Evolutionary conservation across 2,888 invertebrate species (phyloP).

Genomic region (Hylaea fasciaria): DNA sequence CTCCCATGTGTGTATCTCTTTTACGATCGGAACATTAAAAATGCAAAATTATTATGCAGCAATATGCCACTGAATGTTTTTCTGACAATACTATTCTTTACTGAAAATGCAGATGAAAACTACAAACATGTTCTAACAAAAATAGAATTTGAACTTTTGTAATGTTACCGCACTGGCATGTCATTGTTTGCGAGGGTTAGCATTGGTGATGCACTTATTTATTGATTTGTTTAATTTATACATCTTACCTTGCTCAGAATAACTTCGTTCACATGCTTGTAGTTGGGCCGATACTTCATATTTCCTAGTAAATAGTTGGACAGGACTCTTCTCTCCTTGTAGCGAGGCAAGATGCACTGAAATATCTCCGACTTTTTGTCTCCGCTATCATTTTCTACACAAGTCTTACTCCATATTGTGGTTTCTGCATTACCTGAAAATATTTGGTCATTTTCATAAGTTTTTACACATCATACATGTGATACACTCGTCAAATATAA

Average conservation of each 20-base stretch:
- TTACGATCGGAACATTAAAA: too few species aligned
- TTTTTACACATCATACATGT: background rate
- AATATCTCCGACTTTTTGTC: constrained; percentile 67
- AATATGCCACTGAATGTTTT: too few species aligned
- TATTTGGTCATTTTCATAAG: background rate
- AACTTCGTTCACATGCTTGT: constrained; percentile 51
- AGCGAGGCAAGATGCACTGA: constrained; percentile 68
- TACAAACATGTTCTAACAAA: too few species aligned
- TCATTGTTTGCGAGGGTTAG: too few species aligned
- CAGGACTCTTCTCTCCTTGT: constrained; percentile 64
- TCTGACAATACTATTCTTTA: too few species aligned
- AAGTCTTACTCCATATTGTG: constrained; percentile 67
- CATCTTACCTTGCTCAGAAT: constrained; percentile 43
- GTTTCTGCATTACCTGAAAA: constrained; percentile 59
- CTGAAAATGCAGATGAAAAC: too few species aligned
- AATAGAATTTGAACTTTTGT: too few species aligned
- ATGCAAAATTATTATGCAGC: too few species aligned
- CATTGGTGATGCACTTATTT: too few species aligned
- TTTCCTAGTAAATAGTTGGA: constrained; percentile 41
- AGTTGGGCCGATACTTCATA: background rate
- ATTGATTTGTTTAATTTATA: background rate
- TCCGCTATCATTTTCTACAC: constrained; percentile 58
- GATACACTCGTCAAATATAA: too few species aligned
- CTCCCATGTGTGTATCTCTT: too few species aligned
- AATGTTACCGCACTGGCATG: too few species aligned